Evolutionary conservation across 2,888 invertebrate genomes (phyloP), one percentile per base, ranked within the genome.

Genomic region (Cephus rjabovi): DNA sequence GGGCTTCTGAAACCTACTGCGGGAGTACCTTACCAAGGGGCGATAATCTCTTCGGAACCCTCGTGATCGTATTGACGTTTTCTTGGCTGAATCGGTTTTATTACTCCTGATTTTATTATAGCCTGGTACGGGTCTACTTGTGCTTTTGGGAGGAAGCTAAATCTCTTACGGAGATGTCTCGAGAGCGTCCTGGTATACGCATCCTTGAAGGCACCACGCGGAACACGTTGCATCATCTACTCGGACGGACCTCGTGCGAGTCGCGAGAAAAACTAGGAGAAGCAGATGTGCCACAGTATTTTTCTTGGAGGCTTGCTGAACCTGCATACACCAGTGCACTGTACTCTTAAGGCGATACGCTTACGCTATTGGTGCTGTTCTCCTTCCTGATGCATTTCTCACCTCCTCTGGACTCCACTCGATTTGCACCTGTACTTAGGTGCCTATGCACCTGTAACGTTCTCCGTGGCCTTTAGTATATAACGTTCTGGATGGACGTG

Each of bases 1-100:
- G 85, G 87, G 87, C 87, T 89, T 88, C 87, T 86, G 84, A 86
- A 87, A 87, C 87, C 87, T 85, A 86, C 80, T 71, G 23, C 71
- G 31, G 12, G 56, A 56, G 23, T 23, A 23, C 56, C 6, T 23
- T 23, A 23, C 23, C 23, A 23, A 9, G 56, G 56, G 56, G 23
- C 23, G 56, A 56, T 56, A 23, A 56, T 15, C 56, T 23, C 23
- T 23, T 9, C 23, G 56, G 56, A 56, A 56, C 56, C 56, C 56
- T 56, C 23, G 23, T 23, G 56, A 56, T 15, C 2, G 23, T 56
- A 56, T 56, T 56, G 56, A 56, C 23, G 56, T 56, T 23, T 23
- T 56, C 56, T 9, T 56, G 23, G 56, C 23, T 2, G 2, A 56
- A 56, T 56, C 23, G 56, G 23, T 56, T 56, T 56, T 23, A 56